Conservation (phyloP, 1,140 invertebrate species). For the Andrena cerasifolii region DNA sequence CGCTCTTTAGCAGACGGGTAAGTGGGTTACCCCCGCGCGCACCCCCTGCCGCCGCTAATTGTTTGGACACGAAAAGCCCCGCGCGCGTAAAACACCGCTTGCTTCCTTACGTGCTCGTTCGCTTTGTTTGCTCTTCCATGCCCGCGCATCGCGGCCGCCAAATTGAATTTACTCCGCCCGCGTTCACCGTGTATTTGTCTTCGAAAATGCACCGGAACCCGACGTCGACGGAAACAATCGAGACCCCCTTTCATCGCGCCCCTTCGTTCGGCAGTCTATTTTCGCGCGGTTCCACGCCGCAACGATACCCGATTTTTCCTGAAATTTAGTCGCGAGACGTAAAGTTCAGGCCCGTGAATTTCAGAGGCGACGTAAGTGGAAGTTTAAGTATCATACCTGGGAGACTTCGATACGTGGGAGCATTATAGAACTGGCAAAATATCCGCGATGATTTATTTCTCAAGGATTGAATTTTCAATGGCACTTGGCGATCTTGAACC, state of each 20-base stretch:
- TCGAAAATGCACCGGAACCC: conserved; percentile 21
- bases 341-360: too few relatives aligned
- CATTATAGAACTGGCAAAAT: too few relatives aligned
- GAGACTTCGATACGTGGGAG: too few relatives aligned
- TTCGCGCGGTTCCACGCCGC: neutral
- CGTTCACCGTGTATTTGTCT: conserved; percentile 30
- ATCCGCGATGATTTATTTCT: too few relatives aligned
- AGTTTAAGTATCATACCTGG: too few relatives aligned
- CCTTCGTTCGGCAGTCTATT: neutral
- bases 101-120: conserved; percentile 35
- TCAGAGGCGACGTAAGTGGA: too few relatives aligned
- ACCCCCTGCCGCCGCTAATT: conserved; percentile 8
- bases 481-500: too few relatives aligned
- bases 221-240: conserved; percentile 23
- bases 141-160: conserved; percentile 32
- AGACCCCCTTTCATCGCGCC: neutral
- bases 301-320: neutral
- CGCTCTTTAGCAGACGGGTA: conserved; percentile 24
- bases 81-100: conserved; percentile 42
- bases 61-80: conserved; percentile 48
- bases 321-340: too few relatives aligned
- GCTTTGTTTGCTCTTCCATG: conserved; percentile 44
- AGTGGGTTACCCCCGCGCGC: conserved; percentile 35
- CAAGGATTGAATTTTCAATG: too few relatives aligned
- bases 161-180: conserved; percentile 35